Base-by-base conservation (phyloP, 2,888 invertebrate genomes). In the Protodeltote pygarga region DNA sequence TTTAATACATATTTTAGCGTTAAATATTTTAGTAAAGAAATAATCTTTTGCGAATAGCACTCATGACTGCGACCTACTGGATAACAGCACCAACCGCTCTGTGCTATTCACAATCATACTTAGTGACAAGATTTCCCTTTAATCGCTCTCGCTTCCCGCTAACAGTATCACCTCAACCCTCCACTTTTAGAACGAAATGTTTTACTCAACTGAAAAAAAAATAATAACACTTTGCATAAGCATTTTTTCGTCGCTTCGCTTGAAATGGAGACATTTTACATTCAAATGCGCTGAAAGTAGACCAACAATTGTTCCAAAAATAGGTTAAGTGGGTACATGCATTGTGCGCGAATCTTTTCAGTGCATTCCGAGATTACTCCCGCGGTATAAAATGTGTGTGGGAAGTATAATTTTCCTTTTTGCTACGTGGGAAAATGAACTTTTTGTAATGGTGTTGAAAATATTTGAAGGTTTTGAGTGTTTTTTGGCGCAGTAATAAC, bases 161-260 rank as follows among this genome's bases (percentile, higher is more conserved):
- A 0, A 2, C 54, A 74, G 32, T 65, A 4, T 1, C 8, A 49
- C 79, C 75, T 31, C 23, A 48, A 47, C 42, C 49, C 32, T 45
- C 35, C 57, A 70, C 75, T 76, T 73, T 75, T 73, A 67, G 74
- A 73, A 63, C 73, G 71, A 65, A 79, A 76, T 73, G 76, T 75
- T 71, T 68, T 35, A 35, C 48, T 65, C 75, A 65, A 69, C 61
- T 57, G 62, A 66, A 72, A 83, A 81, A 87, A 87, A 81, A 89
- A 90, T 89, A 89, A 90, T 89, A 89, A 89, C 87, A 89, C 86
- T 90, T 87, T 87, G 83, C 87, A 90, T 88, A 89, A 89, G 83
- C 87, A 87, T 87, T 89, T 87, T 85, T 85, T 83, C 77, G 79
- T 71, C 77, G 68, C 72, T 77, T 72, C 68, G 64, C 59, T 66